These are phyloP conservation scores for Barbus barbus DNA, from an alignment of 2,113 vertebrate genomes.

Conservation along the genomic window DNA sequence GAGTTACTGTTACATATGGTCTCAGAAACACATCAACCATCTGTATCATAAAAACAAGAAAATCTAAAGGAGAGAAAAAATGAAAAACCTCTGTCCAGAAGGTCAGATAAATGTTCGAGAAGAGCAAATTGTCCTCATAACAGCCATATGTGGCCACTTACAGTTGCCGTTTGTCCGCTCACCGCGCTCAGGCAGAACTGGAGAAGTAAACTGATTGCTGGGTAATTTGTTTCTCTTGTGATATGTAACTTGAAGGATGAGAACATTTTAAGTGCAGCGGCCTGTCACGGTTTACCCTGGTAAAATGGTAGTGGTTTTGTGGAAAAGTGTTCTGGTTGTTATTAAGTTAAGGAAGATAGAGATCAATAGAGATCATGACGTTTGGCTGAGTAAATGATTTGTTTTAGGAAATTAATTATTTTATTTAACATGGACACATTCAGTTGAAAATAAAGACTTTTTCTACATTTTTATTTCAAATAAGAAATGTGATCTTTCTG, in stretches of 20 bases:
- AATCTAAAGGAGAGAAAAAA: background rate
- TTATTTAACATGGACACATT: no score
- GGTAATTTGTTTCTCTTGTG: slow-evolving; percentile 24
- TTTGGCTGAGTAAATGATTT: background rate
- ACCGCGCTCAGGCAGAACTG: background rate
- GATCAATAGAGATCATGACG: background rate
- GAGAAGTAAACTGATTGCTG: slow-evolving; percentile 23
- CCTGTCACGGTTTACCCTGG: slow-evolving; percentile 8
- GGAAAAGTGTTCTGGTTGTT: background rate
- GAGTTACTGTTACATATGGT: slow-evolving; percentile 32
- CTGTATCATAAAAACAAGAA: background rate
- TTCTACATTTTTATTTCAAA: background rate
- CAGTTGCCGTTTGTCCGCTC: background rate
- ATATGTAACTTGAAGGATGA: slow-evolving; percentile 19
- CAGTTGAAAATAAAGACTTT: no score
- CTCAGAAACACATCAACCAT: slow-evolving; percentile 10
- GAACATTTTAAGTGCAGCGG: slow-evolving; percentile 27
- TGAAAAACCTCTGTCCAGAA: background rate
- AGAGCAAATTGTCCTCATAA: slow-evolving; percentile 18
- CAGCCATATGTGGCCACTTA: slow-evolving; percentile 16
- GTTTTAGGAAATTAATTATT: background rate
- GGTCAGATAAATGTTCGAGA: slow-evolving; percentile 11
- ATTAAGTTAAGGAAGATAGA: background rate
- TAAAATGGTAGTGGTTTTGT: slow-evolving; percentile 8
- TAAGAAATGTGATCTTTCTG: background rate